Base-by-base conservation (phyloP, 2,797 vertebrate genomes). In the Mustela erminea region DNA sequence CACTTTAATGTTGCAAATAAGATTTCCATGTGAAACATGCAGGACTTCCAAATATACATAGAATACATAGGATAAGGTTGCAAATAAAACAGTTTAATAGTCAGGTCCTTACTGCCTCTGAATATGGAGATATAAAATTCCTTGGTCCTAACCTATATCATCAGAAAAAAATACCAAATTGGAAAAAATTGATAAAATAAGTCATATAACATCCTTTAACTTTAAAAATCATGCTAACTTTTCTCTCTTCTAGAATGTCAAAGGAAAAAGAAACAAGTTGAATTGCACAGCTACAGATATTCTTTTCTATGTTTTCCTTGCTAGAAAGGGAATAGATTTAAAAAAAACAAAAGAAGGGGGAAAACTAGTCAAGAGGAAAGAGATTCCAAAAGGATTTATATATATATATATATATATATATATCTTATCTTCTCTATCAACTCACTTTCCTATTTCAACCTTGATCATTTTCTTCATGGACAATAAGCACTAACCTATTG, bases 401-500 rank as follows among this genome's bases (percentile, higher is more conserved):
- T 68, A 74, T 68, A 74, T 68, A 95, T 68, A 74, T 68, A 74
- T 64, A 74, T 68, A 74, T 62, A 29, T 32, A 64, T 83, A 96
- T 84, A 93, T 41, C n/a, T 77, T 8, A 74, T 95, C 82, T 92
- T 97, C 83, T 97, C 86, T 92, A 96, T 90, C 84, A 90, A 95
- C 20, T 38, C 12, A 88, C 84, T 92, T 56, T 97, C 18, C 89
- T 97, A 70, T 70, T 95, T 7, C 95, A 77, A 96, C 95, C 96
- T 97, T 93, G n/a, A 60, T 87, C 46, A 96, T 89, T 97, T 68
- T 97, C 54, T 98, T 97, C 52, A 80, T 87, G 92, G n/a, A 92
- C 94, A 96, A 92, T 98, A 97, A 97, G 85, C 97, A 96, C 56
- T 80, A 96, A 98, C 96, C 85, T 96, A 96, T 66, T 97, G n/a